These are phyloP conservation scores for Cryptocephalus primarius DNA, from an alignment of 2,888 invertebrate genomes.

Conservation along the genomic window DNA sequence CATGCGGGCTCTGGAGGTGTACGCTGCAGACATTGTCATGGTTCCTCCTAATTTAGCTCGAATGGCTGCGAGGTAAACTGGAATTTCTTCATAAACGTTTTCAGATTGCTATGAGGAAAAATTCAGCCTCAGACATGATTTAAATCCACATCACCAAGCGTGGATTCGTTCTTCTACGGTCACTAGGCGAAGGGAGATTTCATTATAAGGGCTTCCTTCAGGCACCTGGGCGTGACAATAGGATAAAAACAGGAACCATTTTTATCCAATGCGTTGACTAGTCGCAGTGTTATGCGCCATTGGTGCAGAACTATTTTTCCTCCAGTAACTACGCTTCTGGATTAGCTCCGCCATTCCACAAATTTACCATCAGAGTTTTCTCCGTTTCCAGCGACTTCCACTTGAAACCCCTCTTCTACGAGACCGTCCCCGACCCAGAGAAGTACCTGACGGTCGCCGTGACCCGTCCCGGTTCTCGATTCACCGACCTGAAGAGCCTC, in stretches of 20 bases:
- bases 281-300: no score
- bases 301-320: no score
- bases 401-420: slow-evolving; percentile 49
- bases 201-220: no score
- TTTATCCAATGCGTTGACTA: no score
- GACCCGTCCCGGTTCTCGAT: slow-evolving; percentile 47
- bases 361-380: no score
- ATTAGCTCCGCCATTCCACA: no score
- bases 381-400: slow-evolving; percentile 40
- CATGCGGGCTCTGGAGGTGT: slow-evolving; percentile 50
- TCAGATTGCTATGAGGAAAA: no score
- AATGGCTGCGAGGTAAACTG: slow-evolving; percentile 50
- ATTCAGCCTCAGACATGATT: no score
- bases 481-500: slow-evolving; percentile 51
- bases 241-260: no score
- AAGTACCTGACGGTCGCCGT: slow-evolving; percentile 57
- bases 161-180: background rate
- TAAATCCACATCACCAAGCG: background rate
- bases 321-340: no score
- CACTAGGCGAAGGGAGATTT: background rate
- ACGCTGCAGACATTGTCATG: slow-evolving; percentile 61
- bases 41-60: slow-evolving; percentile 63
- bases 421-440: slow-evolving; percentile 47
- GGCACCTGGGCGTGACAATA: no score
- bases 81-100: no score